A percentile compares a stretch with the other conserved stretches of the same genome.
phyloP scores from a whole-genome alignment of 1,140 invertebrate genomes.

The Euschistus heros region DNA sequence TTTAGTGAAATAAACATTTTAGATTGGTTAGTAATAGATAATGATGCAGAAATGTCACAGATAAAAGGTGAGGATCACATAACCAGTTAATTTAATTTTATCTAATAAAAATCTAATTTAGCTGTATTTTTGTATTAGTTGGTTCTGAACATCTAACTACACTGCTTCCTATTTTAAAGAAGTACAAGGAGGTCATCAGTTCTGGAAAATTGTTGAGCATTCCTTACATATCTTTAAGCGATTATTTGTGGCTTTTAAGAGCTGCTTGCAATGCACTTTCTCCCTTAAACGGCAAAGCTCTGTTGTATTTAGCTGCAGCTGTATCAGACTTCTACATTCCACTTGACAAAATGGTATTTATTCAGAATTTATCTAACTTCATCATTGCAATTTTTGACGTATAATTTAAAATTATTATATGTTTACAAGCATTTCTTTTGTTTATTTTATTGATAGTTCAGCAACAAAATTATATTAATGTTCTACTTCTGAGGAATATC shows the following conservation, averaged over 20 bases:
- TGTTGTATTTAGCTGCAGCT: constrained; percentile 92
- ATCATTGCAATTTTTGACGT: too few relatives aligned
- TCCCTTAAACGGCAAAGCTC: constrained; percentile 46
- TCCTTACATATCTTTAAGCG: constrained; percentile 72
- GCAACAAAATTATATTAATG: too few relatives aligned
- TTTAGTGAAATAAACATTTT: constrained; percentile 68
- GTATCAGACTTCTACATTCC: constrained; percentile 99
- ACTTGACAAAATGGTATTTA: constrained; percentile 73
- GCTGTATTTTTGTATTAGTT: constrained; percentile 40
- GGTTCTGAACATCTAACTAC: constrained; percentile 44
- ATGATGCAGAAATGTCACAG: constrained; percentile 13
- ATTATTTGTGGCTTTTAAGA: constrained; percentile 87
- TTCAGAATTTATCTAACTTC: not conserved
- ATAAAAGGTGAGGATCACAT: constrained; percentile 14
- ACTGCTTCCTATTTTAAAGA: constrained; percentile 52
- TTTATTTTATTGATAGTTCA: too few relatives aligned
- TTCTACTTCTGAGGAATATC: too few relatives aligned
- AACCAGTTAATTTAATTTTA: not conserved
- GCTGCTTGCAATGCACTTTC: constrained; percentile 63
- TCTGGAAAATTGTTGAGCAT: constrained; percentile 58
- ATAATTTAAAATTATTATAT: too few relatives aligned
- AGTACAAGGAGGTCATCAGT: constrained; percentile 56
- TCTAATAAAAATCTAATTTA: not conserved
- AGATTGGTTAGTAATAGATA: constrained; percentile 59
- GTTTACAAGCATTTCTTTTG: too few relatives aligned